Percentiles rank a stretch among this genome's conserved stretches.
phyloP scores from a whole-genome alignment of 2,113 vertebrate genomes.

The Herpetotheres cachinnans region DNA sequence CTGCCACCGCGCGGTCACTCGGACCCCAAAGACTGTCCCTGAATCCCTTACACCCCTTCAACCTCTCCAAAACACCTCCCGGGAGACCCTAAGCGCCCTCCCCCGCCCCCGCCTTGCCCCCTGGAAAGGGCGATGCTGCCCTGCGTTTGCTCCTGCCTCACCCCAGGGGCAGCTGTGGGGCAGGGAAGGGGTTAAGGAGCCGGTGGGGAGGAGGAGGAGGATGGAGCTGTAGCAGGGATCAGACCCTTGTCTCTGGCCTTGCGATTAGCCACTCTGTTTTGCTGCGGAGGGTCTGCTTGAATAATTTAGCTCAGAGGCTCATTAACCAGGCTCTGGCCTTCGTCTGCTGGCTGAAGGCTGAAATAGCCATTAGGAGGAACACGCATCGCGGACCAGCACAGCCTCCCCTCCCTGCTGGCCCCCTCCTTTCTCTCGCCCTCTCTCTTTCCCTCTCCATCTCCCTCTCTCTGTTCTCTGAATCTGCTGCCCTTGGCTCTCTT shows the following conservation, averaged over 20 bases:
- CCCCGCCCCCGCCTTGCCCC: accelerated
- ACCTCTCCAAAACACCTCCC: no score
- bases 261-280: background rate
- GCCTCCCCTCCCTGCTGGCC: background rate
- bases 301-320: constrained; percentile 47
- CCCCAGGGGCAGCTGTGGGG: background rate
- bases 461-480: background rate
- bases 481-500: background rate
- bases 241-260: background rate
- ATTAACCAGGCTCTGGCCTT: constrained; percentile 56
- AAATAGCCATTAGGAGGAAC: constrained; percentile 42
- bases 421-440: background rate
- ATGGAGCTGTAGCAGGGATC: background rate
- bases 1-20: constrained; percentile 37
- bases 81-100: background rate
- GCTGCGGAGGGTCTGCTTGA: constrained; percentile 23
- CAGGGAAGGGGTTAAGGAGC: background rate
- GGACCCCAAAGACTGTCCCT: background rate
- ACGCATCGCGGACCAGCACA: background rate
- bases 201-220: background rate
- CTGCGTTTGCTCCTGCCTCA: no score
- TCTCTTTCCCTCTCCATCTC: background rate
- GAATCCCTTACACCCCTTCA: background rate
- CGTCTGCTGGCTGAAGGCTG: constrained; percentile 52
- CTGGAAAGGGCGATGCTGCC: background rate